Conservation (phyloP, 2,797 vertebrate genomes). For the Melopsittacus undulatus region DNA sequence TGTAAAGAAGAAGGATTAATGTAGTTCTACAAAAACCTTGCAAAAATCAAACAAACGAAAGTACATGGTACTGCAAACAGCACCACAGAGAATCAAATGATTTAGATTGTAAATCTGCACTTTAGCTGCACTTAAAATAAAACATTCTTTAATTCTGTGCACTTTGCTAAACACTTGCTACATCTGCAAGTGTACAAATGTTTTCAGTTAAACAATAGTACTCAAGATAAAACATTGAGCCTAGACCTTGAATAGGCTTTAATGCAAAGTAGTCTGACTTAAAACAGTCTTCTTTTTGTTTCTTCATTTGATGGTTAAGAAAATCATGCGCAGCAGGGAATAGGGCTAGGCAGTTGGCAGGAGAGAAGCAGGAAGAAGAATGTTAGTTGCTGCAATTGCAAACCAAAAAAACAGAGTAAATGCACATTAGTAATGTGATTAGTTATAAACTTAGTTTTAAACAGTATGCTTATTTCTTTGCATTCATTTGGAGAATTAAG, state of each 20-base stretch:
- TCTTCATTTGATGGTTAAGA: neutral
- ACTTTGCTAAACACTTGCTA: neutral
- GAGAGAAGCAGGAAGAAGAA: neutral
- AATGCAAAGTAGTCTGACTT: constrained; percentile 17
- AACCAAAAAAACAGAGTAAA: neutral
- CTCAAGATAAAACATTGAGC: neutral
- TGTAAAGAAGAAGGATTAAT: neutral
- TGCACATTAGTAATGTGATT: neutral
- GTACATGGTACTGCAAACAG: neutral
- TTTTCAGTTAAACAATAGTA: constrained; percentile 30
- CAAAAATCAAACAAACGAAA: neutral
- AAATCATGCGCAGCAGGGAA: constrained; percentile 32
- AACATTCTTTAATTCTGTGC: neutral
- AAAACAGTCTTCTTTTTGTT: constrained; percentile 49
- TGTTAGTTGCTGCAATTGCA: neutral
- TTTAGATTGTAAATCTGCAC: neutral
- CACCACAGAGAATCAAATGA: neutral
- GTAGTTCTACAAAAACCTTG: neutral
- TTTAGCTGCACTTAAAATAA: neutral
- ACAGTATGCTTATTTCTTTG: neutral
- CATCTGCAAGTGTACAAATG: neutral
- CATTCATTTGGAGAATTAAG: neutral
- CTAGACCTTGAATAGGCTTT: constrained; percentile 11
- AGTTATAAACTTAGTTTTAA: neutral
- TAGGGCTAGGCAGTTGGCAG: neutral